Percentiles rank a stretch among this genome's conserved stretches.
phyloP scores from a whole-genome alignment of 2,113 vertebrate genomes.

The Dromas ardeola region DNA sequence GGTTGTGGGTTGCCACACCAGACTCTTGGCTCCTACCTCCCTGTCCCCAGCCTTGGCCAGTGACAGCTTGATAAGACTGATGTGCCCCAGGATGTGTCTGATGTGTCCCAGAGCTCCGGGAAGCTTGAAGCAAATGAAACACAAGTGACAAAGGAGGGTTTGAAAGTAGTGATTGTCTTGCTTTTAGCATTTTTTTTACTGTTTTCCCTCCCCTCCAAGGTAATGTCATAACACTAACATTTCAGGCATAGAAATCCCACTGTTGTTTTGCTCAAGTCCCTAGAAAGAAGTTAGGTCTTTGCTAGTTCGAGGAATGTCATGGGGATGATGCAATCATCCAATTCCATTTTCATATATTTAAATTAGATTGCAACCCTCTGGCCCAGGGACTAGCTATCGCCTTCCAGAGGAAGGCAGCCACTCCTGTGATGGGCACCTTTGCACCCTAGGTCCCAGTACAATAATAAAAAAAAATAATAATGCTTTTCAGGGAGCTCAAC shows the following conservation, averaged over 20 bases:
- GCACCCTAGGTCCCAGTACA: neutral
- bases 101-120: neutral
- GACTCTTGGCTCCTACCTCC: neutral
- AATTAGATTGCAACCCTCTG: neutral
- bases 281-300: neutral
- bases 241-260: neutral
- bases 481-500: neutral
- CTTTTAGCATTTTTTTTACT: neutral
- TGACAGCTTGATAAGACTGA: neutral
- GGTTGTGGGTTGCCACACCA: neutral
- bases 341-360: neutral
- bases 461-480: neutral
- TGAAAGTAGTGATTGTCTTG: neutral
- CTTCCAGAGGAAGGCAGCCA: neutral
- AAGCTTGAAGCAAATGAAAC: neutral
- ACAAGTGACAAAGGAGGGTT: neutral
- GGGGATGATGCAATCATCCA: neutral
- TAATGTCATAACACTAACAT: neutral
- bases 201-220: neutral
- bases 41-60: neutral
- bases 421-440: neutral
- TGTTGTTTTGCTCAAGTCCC: neutral
- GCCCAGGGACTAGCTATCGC: neutral
- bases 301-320: neutral
- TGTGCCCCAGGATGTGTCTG: neutral